Evolutionary conservation across 2,797 vertebrate species (phyloP).

Genomic region (Emys orbicularis): DNA sequence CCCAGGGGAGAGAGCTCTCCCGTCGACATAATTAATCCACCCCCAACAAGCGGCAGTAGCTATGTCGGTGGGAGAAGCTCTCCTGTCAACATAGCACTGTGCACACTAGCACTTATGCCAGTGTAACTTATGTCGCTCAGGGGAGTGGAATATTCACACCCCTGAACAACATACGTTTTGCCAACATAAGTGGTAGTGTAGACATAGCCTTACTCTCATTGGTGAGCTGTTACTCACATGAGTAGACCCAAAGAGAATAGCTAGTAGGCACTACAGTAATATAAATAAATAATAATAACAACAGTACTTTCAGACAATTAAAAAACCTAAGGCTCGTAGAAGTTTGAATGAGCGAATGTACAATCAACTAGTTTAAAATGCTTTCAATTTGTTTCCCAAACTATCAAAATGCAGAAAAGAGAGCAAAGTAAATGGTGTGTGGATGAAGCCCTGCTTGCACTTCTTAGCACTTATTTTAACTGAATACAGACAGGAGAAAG

Average conservation of each 20-base stretch:
- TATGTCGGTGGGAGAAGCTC: too few relatives aligned
- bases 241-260: not conserved
- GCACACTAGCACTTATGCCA: too few relatives aligned
- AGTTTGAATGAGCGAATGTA: not conserved
- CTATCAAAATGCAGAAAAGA: not conserved
- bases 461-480: not conserved
- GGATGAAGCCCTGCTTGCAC: not conserved
- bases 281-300: not conserved
- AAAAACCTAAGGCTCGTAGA: not conserved
- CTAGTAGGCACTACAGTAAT: not conserved
- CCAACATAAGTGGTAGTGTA: too few relatives aligned
- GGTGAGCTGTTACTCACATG: not conserved
- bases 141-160: too few relatives aligned
- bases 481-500: conserved; percentile 3
- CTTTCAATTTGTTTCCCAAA: not conserved
- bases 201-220: not conserved
- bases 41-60: too few relatives aligned
- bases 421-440: not conserved
- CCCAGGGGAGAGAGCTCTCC: too few relatives aligned
- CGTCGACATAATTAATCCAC: too few relatives aligned
- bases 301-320: not conserved
- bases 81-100: too few relatives aligned
- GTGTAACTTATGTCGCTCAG: too few relatives aligned
- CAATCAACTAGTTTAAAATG: not conserved
- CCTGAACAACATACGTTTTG: too few relatives aligned